Percentiles rank a stretch among this genome's conserved stretches.
These are phyloP conservation scores for Myxocyprinus asiaticus DNA, from an alignment of 2,113 vertebrate species.

Conservation along the genomic window DNA sequence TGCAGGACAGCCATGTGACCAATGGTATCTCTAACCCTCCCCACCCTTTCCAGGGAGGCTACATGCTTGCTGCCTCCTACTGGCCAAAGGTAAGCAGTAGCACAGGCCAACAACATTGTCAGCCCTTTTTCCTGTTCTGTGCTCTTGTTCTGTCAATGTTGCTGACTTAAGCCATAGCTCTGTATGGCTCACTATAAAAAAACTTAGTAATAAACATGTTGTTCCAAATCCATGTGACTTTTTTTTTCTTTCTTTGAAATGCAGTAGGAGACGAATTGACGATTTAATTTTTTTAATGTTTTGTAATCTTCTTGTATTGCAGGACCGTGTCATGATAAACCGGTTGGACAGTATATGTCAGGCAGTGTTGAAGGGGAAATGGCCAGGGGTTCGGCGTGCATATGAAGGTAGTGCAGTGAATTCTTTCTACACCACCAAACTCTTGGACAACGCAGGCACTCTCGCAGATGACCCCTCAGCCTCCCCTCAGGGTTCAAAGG, in stretches of 20 bases:
- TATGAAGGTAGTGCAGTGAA: conserved; percentile 88
- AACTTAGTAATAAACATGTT: neutral
- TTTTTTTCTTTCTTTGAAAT: no score
- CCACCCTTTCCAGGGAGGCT: conserved; percentile 87
- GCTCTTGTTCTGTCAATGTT: no score
- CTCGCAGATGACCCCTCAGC: conserved; percentile 87
- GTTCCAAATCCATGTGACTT: no score
- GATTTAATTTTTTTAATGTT: neutral
- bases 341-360: conserved; percentile 97
- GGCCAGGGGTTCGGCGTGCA: conserved; percentile 85
- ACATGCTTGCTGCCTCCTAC: conserved; percentile 92
- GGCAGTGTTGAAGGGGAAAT: conserved; percentile 95
- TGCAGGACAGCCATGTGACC: conserved; percentile 86
- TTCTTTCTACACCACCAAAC: conserved; percentile 97
- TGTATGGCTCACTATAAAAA: no score
- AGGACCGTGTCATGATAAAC: conserved; percentile 99
- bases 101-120: neutral
- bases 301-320: neutral
- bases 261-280: no score
- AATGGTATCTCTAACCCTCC: conserved; percentile 83
- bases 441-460: conserved; percentile 81
- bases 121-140: no score
- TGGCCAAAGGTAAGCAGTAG: conserved; percentile 90
- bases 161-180: no score
- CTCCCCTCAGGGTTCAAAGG: conserved; percentile 97